phyloP scores from a whole-genome alignment of 2,797 vertebrate genomes.

The Gambelia wislizenii region DNA sequence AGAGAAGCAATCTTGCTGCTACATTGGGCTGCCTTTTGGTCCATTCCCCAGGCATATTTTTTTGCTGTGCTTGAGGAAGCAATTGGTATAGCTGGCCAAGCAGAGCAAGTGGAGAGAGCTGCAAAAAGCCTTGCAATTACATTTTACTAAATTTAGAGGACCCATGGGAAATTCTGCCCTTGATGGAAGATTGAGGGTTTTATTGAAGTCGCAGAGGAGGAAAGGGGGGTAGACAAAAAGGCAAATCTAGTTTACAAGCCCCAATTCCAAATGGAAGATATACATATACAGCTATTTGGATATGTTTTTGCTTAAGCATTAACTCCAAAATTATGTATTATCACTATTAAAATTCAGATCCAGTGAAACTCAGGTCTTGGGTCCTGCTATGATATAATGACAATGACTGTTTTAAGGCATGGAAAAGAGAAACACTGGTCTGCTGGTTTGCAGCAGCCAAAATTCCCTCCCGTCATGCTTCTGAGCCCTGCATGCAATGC shows the following conservation, averaged over 20 bases:
- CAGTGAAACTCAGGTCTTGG: neutral
- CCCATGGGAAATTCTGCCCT: conserved; percentile 46
- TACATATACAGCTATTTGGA: neutral
- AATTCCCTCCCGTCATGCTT: neutral
- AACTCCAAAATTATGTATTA: neutral
- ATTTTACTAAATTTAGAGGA: conserved; percentile 46
- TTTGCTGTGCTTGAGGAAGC: conserved; percentile 46
- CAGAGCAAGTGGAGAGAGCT: neutral
- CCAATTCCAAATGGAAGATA: conserved; percentile 13
- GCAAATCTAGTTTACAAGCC: conserved; percentile 46
- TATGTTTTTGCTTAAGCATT: neutral
- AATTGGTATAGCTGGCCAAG: conserved; percentile 31
- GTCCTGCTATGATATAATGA: too few relatives aligned
- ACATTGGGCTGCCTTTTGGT: conserved; percentile 42
- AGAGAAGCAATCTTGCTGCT: conserved; percentile 38
- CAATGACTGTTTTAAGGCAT: too few relatives aligned
- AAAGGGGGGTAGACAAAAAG: neutral
- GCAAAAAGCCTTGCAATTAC: neutral
- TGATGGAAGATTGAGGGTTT: conserved; percentile 35
- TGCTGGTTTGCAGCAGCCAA: too few relatives aligned
- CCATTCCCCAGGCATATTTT: conserved; percentile 7
- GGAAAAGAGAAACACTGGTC: neutral
- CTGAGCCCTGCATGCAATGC: neutral
- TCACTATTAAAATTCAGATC: conserved; percentile 3
- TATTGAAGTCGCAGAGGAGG: conserved; percentile 38